Evolutionary conservation across 2,888 invertebrate species (phyloP), one percentile per base, ranked within the genome.

Genomic region (Philopedon plagiatum): DNA sequence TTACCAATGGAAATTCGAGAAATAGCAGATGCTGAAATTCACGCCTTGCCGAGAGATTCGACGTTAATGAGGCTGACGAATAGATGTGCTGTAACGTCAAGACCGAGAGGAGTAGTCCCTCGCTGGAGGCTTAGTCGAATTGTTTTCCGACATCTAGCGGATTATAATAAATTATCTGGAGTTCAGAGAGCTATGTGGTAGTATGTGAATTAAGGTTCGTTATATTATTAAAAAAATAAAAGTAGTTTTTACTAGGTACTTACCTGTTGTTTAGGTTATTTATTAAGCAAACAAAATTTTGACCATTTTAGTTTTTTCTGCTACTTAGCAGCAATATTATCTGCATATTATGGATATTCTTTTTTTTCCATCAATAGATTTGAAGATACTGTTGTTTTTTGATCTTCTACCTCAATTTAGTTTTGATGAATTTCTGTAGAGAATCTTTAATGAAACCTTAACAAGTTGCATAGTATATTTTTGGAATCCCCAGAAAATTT

Each of bases 131-230:
- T 99, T 71, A 97, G 97, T 81, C 90, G 98, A 81, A 94, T 98
- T 75, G 91, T 96, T 4, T 99, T 95, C 89, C 90, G 98, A 74
- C 90, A 95, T 81, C 87, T 97, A 73, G 97, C 96, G 0, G 99
- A 99, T 87, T 94, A 98, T 85, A 98, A 98, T 85, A 93, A 95
- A 85, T 84, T 99, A 39, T 90, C 94, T 15, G 98, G 98, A 39
- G 92, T 98, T 0, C 96, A 96, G 84, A 89, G 98, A 83, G 96
- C 98, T n/a, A 93, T 94, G 89, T 99, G 98, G 98, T 93, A 89
- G 66, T 61, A 23, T 29, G 32, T 34, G n/a, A 54, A 44, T 8
- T 23, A 32, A 26, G 29, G 32, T 54, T 34, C 29, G 21, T 11
- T 2, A 29, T 65, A 41, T 62, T 7, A 19, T 26, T 44, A 60